Evolutionary conservation across 1,140 invertebrate species (phyloP).

Genomic region (Aplysia californica): DNA sequence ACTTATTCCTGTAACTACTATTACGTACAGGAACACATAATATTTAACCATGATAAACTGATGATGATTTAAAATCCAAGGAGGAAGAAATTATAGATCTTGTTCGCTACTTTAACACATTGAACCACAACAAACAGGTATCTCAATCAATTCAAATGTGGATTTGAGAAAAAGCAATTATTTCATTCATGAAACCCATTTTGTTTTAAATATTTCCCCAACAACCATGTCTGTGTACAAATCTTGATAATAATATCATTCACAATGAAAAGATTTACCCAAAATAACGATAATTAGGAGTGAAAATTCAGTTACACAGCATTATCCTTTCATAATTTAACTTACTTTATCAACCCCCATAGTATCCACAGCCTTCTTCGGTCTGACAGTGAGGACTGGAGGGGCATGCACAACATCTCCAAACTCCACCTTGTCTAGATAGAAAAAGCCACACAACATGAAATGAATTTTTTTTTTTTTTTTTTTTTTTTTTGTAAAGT

Average conservation of each 20-base stretch:
- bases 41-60: no score
- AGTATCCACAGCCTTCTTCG: conserved; percentile 42
- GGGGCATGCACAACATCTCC: conserved; percentile 54
- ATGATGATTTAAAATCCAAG: no score
- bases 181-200: neutral
- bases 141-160: no score
- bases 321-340: neutral
- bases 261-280: neutral
- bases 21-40: no score
- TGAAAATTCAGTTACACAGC: neutral
- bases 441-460: neutral
- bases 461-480: no score
- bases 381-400: conserved; percentile 48
- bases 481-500: no score
- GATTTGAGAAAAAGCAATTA: neutral
- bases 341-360: conserved; percentile 35
- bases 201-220: neutral
- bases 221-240: neutral
- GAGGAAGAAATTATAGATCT: no score
- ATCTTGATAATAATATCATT: neutral
- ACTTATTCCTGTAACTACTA: no score
- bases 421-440: conserved; percentile 54
- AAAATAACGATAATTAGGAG: neutral
- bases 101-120: no score
- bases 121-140: no score